Conservation (phyloP, 2,797 vertebrate genomes). For the Myioborus miniatus region DNA sequence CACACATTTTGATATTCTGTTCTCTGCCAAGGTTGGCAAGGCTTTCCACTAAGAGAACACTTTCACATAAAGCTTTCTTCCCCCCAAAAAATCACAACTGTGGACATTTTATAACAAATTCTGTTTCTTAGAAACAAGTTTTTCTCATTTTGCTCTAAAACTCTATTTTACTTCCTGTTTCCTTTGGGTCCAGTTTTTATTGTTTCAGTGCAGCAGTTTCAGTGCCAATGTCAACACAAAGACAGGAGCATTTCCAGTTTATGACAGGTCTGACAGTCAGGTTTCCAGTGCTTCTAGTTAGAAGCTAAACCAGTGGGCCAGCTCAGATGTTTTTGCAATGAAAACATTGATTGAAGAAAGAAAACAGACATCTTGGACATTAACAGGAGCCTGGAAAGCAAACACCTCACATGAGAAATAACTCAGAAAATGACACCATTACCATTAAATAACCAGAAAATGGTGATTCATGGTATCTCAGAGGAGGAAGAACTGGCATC, state of each 20-base stretch:
- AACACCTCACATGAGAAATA: neutral
- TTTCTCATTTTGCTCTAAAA: conserved; percentile 39
- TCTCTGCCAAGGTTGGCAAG: neutral
- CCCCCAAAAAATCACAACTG: neutral
- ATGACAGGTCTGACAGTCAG: neutral
- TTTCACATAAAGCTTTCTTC: neutral
- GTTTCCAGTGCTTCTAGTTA: neutral
- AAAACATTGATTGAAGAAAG: conserved; percentile 4
- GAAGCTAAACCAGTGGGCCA: neutral
- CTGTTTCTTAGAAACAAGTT: conserved; percentile 30
- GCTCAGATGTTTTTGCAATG: conserved; percentile 32
- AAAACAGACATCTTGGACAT: conserved; percentile 8
- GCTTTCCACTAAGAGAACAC: neutral
- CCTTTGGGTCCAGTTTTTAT: conserved; percentile 22
- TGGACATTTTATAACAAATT: neutral
- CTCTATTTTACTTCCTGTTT: conserved; percentile 29
- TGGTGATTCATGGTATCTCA: neutral
- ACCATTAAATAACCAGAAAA: neutral
- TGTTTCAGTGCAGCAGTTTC: neutral
- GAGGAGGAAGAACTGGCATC: neutral
- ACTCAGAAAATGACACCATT: neutral
- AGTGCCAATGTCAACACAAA: conserved; percentile 45
- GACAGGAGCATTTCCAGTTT: conserved; percentile 54
- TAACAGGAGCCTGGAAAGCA: neutral
- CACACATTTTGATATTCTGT: neutral